Evolutionary conservation across 2,797 vertebrate genomes (phyloP), one percentile per base, ranked within the genome.

Genomic region (Cyclopterus lumpus): DNA sequence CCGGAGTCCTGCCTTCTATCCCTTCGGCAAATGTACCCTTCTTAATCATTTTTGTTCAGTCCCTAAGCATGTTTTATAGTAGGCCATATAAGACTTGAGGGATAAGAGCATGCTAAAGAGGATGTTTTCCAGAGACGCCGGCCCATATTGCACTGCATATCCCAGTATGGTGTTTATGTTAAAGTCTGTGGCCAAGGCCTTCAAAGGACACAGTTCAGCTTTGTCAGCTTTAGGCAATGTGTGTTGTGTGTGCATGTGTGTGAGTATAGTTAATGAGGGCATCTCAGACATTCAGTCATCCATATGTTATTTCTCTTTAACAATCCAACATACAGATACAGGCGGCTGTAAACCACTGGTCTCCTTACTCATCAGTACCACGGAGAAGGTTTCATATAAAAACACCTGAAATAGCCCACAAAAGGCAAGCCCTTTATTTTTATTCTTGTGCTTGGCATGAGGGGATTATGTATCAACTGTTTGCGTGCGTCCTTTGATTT

Each of bases 401-500:
- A 88, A 79, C 34, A 71, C 26, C 74, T 49, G 38, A 81, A 83
- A 85, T 66, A 79, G 28, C 69, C 22, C 3, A 53, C 46, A 83
- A 79, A 74, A 71, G 53, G 66, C 54, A 78, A 78, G 63, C 79
- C 71, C 61, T 70, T 86, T 83, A 57, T 87, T 79, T 80, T 79
- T 80, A 60, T 61, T 40, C 10, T 40, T 75, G 69, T 82, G 73
- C 77, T 77, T 88, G 83, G 84, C 82, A 88, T 66, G 62, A 75
- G 82, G 58, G 77, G 71, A 71, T 68, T 81, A 88, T 89, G 86
- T 91, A 93, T 93, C 88, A 85, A 87, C 93, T 92, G 87, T 91
- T 93, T 88, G 82, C 88, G 67, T 85, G 80, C 49, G 49, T 86
- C 83, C 88, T 93, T 94, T 92, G 81, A 90, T 92, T 93, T 84